phyloP scores from a whole-genome alignment of 2,888 invertebrate genomes.

The Ochropleura plecta region DNA sequence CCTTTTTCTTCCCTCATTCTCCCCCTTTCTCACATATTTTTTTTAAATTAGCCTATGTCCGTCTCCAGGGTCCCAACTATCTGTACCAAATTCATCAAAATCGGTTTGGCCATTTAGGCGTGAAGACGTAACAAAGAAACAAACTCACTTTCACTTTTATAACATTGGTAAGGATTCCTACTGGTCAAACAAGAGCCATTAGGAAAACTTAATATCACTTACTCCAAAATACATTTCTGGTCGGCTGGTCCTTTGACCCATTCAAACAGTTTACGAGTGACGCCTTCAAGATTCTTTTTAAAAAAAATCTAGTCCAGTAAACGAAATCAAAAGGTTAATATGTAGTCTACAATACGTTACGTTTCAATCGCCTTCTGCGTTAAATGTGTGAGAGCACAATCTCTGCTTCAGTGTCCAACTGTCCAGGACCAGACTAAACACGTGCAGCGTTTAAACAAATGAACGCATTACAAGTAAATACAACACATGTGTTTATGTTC shows the following conservation, averaged over 20 bases:
- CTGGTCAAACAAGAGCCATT: neutral
- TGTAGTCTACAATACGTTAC: neutral
- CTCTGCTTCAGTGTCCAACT: neutral
- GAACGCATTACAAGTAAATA: neutral
- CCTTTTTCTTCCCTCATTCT: too few relatives aligned
- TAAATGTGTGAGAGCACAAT: neutral
- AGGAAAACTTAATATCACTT: neutral
- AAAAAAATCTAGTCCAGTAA: neutral
- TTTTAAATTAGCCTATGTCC: too few relatives aligned
- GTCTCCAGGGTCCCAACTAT: too few relatives aligned
- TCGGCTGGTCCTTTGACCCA: neutral
- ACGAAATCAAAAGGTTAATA: slow-evolving; percentile 4
- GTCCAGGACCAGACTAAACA: slow-evolving; percentile 34
- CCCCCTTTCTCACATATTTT: too few relatives aligned
- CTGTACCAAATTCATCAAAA: too few relatives aligned
- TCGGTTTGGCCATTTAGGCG: too few relatives aligned
- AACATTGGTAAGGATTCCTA: too few relatives aligned
- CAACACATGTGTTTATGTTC: slow-evolving; percentile 22
- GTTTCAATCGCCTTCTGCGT: neutral
- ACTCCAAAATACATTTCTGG: neutral
- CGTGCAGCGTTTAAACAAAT: neutral
- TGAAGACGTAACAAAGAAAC: too few relatives aligned
- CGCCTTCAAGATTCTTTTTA: neutral
- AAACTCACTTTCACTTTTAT: too few relatives aligned
- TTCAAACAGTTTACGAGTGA: neutral